Evolutionary conservation across 37 sponge, comb jelly and placozoan species (phyloP).

Genomic region (Eunapius fragilis): DNA sequence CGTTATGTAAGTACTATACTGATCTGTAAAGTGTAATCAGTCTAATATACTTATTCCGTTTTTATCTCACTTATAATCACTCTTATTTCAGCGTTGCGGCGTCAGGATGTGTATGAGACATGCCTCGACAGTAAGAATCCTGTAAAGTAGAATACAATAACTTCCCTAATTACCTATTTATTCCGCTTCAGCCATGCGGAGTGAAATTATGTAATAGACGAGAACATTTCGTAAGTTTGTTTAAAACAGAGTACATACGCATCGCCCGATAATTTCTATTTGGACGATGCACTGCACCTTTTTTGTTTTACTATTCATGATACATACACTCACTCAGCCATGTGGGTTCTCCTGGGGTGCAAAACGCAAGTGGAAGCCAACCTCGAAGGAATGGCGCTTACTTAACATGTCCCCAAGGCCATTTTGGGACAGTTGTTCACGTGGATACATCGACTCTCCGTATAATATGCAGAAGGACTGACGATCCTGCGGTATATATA

Average conservation of each 20-base stretch:
- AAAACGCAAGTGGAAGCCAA: not conserved
- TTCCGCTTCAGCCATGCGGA: too few relatives aligned
- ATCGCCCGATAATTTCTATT: too few relatives aligned
- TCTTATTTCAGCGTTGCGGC: not conserved
- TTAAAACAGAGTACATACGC: not conserved
- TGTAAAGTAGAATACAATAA: not conserved
- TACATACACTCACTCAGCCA: not conserved
- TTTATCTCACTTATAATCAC: too few relatives aligned
- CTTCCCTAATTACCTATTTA: too few relatives aligned
- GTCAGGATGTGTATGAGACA: not conserved
- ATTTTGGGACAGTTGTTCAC: not conserved
- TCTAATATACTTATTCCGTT: too few relatives aligned
- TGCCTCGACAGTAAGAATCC: not conserved
- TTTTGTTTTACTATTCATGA: not conserved
- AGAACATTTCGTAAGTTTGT: not conserved
- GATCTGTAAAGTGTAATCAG: too few relatives aligned
- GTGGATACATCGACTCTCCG: too few relatives aligned
- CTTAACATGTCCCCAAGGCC: not conserved
- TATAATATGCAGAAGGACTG: too few relatives aligned
- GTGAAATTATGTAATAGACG: not conserved
- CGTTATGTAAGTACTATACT: too few relatives aligned
- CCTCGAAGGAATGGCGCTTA: not conserved
- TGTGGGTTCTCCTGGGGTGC: not conserved
- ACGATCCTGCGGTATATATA: too few relatives aligned
- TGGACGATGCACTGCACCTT: too few relatives aligned